Evolutionary conservation across 2,113 vertebrate species (phyloP).

Genomic region (Indicator maculatus): DNA sequence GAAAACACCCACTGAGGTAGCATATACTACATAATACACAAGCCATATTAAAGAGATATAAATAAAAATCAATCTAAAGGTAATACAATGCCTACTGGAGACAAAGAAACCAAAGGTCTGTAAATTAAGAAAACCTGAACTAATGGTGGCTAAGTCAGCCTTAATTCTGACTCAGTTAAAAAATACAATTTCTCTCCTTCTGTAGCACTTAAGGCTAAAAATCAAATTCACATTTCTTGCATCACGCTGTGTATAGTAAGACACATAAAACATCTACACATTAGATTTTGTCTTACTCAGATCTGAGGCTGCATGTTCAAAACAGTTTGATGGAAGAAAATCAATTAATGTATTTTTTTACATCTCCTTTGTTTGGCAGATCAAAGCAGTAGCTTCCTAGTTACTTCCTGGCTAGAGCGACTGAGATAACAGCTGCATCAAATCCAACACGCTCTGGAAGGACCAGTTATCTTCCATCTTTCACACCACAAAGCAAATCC

Average conservation of each 20-base stretch:
- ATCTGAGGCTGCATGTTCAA: not conserved
- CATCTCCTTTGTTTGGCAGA: not conserved
- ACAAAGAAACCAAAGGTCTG: not conserved
- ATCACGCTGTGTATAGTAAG: not conserved
- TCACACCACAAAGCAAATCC: not conserved
- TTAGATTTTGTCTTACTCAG: not conserved
- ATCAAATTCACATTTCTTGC: not conserved
- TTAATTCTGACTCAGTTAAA: not conserved
- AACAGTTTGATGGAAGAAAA: slow-evolving; percentile 34
- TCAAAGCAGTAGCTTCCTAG: slow-evolving; percentile 8
- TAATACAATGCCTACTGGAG: not conserved
- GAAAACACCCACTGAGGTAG: not conserved
- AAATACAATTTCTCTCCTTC: not conserved
- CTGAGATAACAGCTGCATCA: not conserved
- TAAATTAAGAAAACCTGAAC: slow-evolving; percentile 18
- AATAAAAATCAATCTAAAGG: not conserved
- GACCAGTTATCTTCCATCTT: not conserved
- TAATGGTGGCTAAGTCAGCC: not conserved
- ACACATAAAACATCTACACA: not conserved
- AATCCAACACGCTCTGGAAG: not conserved
- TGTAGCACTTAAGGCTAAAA: not conserved
- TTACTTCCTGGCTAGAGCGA: not conserved
- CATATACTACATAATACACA: not conserved
- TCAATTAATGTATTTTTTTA: slow-evolving; percentile 36
- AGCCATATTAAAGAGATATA: not conserved